phyloP scores from a whole-genome alignment of 2,888 invertebrate species.

The Dugesia japonica region DNA sequence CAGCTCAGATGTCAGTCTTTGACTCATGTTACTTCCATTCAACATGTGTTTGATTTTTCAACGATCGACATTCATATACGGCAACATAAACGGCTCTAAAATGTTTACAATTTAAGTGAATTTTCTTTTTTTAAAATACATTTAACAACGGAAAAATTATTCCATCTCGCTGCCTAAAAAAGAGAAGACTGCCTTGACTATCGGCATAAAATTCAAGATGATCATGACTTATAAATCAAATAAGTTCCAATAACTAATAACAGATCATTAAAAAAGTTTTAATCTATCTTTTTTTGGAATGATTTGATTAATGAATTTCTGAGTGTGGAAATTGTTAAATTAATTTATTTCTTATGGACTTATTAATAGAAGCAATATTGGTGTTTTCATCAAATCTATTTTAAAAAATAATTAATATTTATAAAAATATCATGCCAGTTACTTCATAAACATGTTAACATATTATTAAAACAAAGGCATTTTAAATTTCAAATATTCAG shows the following conservation, averaged over 20 bases:
- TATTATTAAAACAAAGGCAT: slow-evolving; percentile 8
- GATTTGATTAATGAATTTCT: slow-evolving; percentile 53
- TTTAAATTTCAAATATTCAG: not conserved
- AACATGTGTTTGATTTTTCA: slow-evolving; percentile 94
- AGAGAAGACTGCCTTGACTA: slow-evolving; percentile 69
- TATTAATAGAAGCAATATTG: slow-evolving; percentile 48
- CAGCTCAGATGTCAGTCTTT: slow-evolving; percentile 87
- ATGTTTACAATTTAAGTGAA: not conserved
- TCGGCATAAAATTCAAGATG: slow-evolving; percentile 90
- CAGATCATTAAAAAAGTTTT: slow-evolving; percentile 47
- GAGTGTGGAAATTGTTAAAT: slow-evolving; percentile 71
- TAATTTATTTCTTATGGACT: slow-evolving; percentile 71
- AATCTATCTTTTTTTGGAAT: slow-evolving; percentile 47
- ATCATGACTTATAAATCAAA: slow-evolving; percentile 63
- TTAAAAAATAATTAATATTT: no score
- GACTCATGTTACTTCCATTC: slow-evolving; percentile 98
- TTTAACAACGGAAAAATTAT: slow-evolving; percentile 75
- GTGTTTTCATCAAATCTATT: slow-evolving; percentile 51
- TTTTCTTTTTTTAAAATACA: slow-evolving; percentile 48
- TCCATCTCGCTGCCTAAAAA: slow-evolving; percentile 85
- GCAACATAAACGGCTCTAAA: slow-evolving; percentile 62
- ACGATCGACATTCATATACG: slow-evolving; percentile 65
- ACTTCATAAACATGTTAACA: not conserved
- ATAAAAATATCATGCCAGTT: not conserved
- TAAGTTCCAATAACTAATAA: no score